phyloP scores from a whole-genome alignment of 1,140 invertebrate genomes.

The Neodiprion lecontei region DNA sequence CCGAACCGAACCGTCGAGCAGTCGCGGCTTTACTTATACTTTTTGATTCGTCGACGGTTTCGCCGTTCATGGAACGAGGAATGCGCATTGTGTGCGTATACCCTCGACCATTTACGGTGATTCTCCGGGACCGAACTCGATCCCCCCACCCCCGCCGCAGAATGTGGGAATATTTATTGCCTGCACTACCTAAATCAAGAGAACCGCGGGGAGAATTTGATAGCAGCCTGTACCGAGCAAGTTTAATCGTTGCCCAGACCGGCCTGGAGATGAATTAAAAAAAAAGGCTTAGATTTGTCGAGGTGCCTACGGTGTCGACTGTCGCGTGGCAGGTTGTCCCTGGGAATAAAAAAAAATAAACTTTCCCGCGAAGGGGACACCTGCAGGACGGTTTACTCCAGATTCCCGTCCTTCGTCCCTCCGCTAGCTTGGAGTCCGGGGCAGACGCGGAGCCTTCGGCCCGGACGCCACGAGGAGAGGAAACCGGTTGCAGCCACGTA shows the following conservation, averaged over 20 bases:
- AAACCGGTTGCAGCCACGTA: neutral
- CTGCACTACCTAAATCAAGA: too few species aligned
- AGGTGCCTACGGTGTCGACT: neutral
- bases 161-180: neutral
- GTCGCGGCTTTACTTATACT: too few species aligned
- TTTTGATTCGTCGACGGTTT: neutral
- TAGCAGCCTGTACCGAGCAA: neutral
- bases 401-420: neutral
- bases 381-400: neutral
- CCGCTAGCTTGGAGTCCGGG: neutral
- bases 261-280: neutral
- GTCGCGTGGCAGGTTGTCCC: conserved; percentile 1
- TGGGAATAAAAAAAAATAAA: conserved; percentile 1
- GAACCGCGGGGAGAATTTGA: too few species aligned
- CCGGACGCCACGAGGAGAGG: neutral
- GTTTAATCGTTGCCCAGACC: neutral
- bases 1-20: too few species aligned
- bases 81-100: conserved; percentile 1
- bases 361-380: neutral
- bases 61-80: neutral
- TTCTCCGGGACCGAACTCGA: neutral
- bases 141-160: too few species aligned
- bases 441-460: neutral
- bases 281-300: neutral
- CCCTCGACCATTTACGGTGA: conserved; percentile 1